Conservation (phyloP, 2,888 invertebrate genomes). For the Crematogaster levior region DNA sequence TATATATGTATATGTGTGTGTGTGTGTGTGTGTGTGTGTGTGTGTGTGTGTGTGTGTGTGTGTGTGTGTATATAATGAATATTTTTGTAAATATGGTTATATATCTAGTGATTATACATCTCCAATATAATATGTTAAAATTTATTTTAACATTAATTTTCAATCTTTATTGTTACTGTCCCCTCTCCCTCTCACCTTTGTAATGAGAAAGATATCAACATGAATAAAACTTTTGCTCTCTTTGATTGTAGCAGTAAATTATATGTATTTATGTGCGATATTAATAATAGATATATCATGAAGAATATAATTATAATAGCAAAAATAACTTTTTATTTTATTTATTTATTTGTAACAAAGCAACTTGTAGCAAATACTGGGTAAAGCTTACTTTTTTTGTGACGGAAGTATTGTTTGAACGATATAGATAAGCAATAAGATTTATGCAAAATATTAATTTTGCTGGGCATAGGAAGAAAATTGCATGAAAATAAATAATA, state of each 20-base stretch:
- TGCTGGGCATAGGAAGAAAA: constrained; percentile 9
- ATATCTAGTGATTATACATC: constrained; percentile 52
- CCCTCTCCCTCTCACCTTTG: background rate
- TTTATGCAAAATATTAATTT: constrained; percentile 26
- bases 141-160: constrained; percentile 68
- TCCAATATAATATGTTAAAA: constrained; percentile 68
- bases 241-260: constrained; percentile 53
- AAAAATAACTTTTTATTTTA: constrained; percentile 48
- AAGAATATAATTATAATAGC: constrained; percentile 49
- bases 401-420: constrained; percentile 28
- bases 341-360: constrained; percentile 61
- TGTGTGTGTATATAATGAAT: constrained; percentile 69
- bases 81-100: constrained; percentile 68
- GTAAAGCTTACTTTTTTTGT: constrained; percentile 59
- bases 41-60: constrained; percentile 38
- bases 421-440: constrained; percentile 28
- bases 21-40: constrained; percentile 57
- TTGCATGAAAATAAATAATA: background rate
- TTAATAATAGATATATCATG: constrained; percentile 44
- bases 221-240: constrained; percentile 52
- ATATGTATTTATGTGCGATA: constrained; percentile 45
- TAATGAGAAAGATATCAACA: constrained; percentile 42
- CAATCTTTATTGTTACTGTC: constrained; percentile 52
- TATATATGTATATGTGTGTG: constrained; percentile 59
- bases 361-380: constrained; percentile 58